Evolutionary conservation across 1,140 invertebrate species (phyloP).

Genomic region (Stegodyphus dumicola): DNA sequence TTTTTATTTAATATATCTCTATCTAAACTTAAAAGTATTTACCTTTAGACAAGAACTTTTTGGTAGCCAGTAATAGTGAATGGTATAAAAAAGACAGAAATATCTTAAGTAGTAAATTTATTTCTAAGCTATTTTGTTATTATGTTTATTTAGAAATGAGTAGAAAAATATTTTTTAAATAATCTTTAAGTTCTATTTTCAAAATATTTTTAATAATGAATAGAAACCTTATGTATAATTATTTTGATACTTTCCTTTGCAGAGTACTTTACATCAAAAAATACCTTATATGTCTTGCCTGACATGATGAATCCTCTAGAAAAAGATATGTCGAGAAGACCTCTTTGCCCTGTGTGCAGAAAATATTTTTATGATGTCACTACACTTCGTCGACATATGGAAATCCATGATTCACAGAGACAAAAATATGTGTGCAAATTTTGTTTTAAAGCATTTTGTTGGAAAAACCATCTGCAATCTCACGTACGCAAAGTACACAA

Average conservation of each 20-base stretch:
- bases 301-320: constrained; percentile 18
- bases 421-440: constrained; percentile 53
- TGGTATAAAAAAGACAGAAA: too few species aligned
- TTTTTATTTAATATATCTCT: too few species aligned
- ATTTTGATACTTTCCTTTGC: constrained; percentile 32
- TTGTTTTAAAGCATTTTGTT: constrained; percentile 52
- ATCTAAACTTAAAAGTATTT: too few species aligned
- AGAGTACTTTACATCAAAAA: constrained; percentile 45
- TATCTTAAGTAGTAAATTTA: too few species aligned
- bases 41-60: too few species aligned
- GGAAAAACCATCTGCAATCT: constrained; percentile 59
- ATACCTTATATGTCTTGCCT: constrained; percentile 43
- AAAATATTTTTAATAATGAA: not conserved
- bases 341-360: constrained; percentile 43
- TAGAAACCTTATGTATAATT: not conserved
- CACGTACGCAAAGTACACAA: constrained; percentile 57
- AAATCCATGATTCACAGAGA: constrained; percentile 59
- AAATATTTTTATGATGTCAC: constrained; percentile 57
- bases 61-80: too few species aligned
- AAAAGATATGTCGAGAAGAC: constrained; percentile 30
- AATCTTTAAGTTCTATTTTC: too few species aligned
- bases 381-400: constrained; percentile 48
- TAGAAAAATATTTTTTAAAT: too few species aligned
- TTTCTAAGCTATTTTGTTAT: too few species aligned
- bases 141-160: too few species aligned